Evolutionary conservation across 2,797 vertebrate genomes (phyloP).

Genomic region (Anguilla megastoma): DNA sequence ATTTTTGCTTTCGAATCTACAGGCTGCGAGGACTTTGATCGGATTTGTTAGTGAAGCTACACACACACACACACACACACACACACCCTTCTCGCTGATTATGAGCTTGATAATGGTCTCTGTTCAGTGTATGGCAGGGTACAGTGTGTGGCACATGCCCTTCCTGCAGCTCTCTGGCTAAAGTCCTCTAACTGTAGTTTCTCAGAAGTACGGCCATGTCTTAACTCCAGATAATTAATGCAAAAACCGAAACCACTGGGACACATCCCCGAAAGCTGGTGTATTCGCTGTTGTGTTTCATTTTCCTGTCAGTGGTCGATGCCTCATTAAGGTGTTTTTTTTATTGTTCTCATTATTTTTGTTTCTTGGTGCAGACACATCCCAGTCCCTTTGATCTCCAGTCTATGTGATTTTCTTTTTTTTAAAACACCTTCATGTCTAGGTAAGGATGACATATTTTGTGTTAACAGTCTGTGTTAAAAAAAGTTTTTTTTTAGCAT

Average conservation of each 20-base stretch:
- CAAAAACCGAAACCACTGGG: neutral
- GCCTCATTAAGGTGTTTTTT: neutral
- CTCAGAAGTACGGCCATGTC: neutral
- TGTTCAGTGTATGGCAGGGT: neutral
- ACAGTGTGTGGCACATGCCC: too few species aligned
- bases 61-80: too few species aligned
- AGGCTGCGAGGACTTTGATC: neutral
- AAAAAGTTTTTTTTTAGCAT: too few species aligned
- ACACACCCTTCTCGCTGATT: neutral
- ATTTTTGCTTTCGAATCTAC: conserved; percentile 14
- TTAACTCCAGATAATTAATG: neutral
- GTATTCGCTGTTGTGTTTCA: neutral
- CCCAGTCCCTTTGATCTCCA: neutral
- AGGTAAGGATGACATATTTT: too few species aligned
- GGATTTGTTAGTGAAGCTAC: neutral
- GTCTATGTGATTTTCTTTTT: neutral
- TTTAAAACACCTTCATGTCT: too few species aligned
- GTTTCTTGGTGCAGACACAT: neutral
- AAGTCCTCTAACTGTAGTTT: too few species aligned
- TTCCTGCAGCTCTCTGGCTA: neutral
- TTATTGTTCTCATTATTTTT: neutral
- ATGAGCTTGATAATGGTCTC: neutral
- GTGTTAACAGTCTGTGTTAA: too few species aligned
- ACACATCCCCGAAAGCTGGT: neutral
- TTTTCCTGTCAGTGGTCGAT: neutral